Conservation (phyloP, 1,140 invertebrate genomes). For the Temnothorax nylanderi region DNA sequence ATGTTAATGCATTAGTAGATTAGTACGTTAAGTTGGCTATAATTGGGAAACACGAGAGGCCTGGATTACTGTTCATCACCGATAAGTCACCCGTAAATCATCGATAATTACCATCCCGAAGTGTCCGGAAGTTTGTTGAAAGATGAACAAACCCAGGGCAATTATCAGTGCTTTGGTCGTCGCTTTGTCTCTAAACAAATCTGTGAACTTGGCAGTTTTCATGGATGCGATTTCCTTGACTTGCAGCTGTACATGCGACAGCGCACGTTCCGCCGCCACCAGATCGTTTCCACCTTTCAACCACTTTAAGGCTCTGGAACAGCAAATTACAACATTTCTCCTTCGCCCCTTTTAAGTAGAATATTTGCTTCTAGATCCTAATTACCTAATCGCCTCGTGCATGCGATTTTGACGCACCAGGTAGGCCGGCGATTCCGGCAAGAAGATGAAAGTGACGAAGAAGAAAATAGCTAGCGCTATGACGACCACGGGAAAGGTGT, state of each 20-base stretch:
- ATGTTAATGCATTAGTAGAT: too few relatives aligned
- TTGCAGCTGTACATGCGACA: constrained; percentile 74
- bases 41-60: not conserved
- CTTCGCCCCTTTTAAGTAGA: not conserved
- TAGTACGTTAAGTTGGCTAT: not conserved
- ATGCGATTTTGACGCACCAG: constrained; percentile 79
- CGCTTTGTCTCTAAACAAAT: constrained; percentile 78
- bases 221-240: constrained; percentile 69
- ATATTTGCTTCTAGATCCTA: constrained; percentile 21
- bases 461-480: constrained; percentile 84
- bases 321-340: not conserved
- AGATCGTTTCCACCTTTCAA: constrained; percentile 85
- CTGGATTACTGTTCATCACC: too few relatives aligned
- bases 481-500: constrained; percentile 81
- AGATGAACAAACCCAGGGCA: constrained; percentile 82
- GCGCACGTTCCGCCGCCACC: constrained; percentile 74
- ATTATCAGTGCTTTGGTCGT: constrained; percentile 83
- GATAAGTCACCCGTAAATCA: not conserved
- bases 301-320: constrained; percentile 84
- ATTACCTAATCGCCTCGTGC: constrained; percentile 80
- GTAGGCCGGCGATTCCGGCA: constrained; percentile 88
- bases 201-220: constrained; percentile 65
- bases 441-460: constrained; percentile 83
- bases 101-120: constrained; percentile 77
- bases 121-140: constrained; percentile 83